These are phyloP conservation scores for Apodemia mormo DNA, from an alignment of 2,888 invertebrate genomes.

Conservation along the genomic window DNA sequence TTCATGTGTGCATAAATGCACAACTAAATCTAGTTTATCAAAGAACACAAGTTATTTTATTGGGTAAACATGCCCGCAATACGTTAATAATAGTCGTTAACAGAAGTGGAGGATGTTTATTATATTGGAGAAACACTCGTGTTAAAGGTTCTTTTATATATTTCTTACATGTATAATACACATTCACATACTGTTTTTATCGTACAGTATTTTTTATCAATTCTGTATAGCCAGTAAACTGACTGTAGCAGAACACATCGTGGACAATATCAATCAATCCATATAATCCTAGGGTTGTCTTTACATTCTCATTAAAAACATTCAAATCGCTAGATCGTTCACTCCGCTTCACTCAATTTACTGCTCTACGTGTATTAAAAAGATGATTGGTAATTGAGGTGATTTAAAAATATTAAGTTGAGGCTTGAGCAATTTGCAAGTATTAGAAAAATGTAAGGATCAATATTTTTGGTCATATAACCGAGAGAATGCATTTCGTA, in stretches of 20 bases:
- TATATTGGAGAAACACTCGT: too few relatives aligned
- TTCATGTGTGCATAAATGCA: too few relatives aligned
- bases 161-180: neutral
- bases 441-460: conserved; percentile 28
- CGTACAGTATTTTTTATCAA: conserved; percentile 13
- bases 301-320: conserved; percentile 2
- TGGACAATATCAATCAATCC: neutral
- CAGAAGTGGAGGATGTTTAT: too few relatives aligned
- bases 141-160: neutral
- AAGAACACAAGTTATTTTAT: too few relatives aligned
- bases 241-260: neutral
- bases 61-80: too few relatives aligned
- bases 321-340: neutral
- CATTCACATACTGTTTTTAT: neutral
- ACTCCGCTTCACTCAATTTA: neutral
- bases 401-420: conserved; percentile 45
- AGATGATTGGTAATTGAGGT: conserved; percentile 22
- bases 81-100: too few relatives aligned
- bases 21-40: too few relatives aligned
- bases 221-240: conserved; percentile 4
- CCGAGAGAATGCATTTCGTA: conserved; percentile 32
- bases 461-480: conserved; percentile 27
- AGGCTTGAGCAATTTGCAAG: conserved; percentile 73
- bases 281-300: neutral
- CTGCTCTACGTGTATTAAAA: conserved; percentile 6